These are phyloP conservation scores for Coccyzus lansbergi DNA, from an alignment of 2,797 vertebrate genomes.

Conservation along the genomic window DNA sequence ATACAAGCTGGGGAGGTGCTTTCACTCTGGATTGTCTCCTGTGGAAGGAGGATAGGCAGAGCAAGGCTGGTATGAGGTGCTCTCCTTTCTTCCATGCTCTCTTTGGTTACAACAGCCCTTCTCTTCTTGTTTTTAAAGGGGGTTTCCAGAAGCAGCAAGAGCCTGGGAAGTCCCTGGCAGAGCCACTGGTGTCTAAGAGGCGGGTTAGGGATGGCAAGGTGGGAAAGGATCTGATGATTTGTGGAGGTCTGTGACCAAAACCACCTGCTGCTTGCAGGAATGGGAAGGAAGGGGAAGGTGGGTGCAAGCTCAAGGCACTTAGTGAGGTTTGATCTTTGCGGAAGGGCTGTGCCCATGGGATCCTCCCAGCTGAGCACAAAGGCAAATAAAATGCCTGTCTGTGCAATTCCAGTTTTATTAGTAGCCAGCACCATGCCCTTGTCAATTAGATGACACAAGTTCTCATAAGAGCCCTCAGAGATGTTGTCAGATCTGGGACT, in stretches of 20 bases:
- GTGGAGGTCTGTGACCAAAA: neutral
- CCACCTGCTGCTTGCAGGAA: neutral
- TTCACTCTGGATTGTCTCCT: neutral
- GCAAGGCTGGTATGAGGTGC: neutral
- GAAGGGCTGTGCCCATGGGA: neutral
- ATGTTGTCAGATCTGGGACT: neutral
- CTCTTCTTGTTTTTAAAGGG: neutral
- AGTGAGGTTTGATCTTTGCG: neutral
- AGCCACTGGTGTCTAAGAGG: neutral
- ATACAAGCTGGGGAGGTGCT: neutral
- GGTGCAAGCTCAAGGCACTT: neutral
- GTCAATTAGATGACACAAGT: neutral
- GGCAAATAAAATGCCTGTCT: neutral
- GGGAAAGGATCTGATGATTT: neutral
- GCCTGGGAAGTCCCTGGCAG: conserved; percentile 69
- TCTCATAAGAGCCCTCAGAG: neutral
- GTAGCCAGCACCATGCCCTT: neutral
- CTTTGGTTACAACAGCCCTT: neutral
- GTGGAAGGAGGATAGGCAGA: neutral
- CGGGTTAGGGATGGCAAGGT: neutral
- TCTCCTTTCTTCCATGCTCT: neutral
- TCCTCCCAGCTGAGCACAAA: neutral
- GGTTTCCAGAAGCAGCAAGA: conserved; percentile 26
- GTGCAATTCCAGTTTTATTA: neutral
- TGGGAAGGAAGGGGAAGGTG: neutral